Conservation (phyloP, 2,113 vertebrate species). For the Tyto alba region DNA sequence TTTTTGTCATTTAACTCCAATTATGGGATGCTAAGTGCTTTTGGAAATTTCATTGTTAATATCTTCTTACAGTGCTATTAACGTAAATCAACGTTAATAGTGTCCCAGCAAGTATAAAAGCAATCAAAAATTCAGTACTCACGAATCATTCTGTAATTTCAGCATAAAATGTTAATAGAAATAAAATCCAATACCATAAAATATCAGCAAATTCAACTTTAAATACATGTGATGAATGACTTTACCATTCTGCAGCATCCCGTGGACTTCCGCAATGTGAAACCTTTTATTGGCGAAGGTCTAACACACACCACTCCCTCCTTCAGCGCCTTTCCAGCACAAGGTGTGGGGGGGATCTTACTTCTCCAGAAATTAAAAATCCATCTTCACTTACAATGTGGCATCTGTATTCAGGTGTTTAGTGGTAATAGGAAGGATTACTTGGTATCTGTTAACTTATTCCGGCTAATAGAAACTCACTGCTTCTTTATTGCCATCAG, state of each 20-base stretch:
- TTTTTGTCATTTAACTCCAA: conserved; percentile 87
- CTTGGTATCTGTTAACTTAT: not conserved
- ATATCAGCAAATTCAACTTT: conserved; percentile 85
- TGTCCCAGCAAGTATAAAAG: conserved; percentile 86
- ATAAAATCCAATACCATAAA: conserved; percentile 86
- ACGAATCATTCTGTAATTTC: conserved; percentile 88
- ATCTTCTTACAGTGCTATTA: conserved; percentile 85
- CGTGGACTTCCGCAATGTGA: not conserved
- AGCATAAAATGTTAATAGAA: conserved; percentile 89
- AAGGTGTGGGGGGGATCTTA: not conserved
- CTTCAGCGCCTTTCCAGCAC: not conserved
- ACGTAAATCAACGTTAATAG: conserved; percentile 87
- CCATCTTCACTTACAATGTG: not conserved
- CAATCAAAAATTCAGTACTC: conserved; percentile 88
- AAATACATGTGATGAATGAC: conserved; percentile 78
- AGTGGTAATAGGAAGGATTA: not conserved
- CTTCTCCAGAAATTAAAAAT: not conserved
- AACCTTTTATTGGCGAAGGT: conserved; percentile 7
- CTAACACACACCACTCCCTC: not conserved
- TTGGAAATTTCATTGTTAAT: conserved; percentile 87
- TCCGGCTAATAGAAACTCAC: not conserved
- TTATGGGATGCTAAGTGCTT: conserved; percentile 86
- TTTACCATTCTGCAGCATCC: conserved; percentile 55
- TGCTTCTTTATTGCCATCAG: not conserved
- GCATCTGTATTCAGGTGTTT: not conserved